phyloP scores from a whole-genome alignment of 2,113 vertebrate genomes.

The Peucedramus taeniatus region DNA sequence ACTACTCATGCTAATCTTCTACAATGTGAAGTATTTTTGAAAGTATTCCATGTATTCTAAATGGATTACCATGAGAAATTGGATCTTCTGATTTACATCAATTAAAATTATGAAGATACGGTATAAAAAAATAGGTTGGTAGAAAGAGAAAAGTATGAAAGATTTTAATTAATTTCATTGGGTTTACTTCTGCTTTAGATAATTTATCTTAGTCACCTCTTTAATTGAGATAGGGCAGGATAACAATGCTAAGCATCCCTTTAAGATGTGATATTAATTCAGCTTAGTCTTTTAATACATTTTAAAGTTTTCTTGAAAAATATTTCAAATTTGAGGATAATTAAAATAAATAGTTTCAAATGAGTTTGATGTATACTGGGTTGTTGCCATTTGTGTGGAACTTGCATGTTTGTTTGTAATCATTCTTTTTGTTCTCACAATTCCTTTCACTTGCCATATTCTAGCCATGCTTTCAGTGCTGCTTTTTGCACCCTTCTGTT shows the following conservation, averaged over 20 bases:
- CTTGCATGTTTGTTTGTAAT: not conserved
- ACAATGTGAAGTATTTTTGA: not conserved
- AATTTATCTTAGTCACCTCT: not conserved
- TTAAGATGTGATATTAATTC: not conserved
- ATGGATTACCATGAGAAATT: not conserved
- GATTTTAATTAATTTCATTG: not conserved
- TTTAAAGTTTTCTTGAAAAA: not conserved
- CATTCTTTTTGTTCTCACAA: not conserved
- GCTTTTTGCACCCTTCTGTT: not conserved
- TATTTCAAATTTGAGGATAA: not conserved
- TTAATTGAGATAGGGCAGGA: not conserved
- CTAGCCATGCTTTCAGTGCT: not conserved
- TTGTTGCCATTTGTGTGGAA: not conserved
- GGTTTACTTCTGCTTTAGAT: not conserved
- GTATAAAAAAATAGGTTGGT: not conserved
- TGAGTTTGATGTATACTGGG: not conserved
- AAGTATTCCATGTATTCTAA: not conserved
- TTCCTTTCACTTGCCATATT: not conserved
- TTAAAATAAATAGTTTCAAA: not conserved
- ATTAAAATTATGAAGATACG: not conserved
- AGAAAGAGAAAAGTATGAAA: not conserved
- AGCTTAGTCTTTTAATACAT: not conserved
- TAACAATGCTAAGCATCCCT: not conserved
- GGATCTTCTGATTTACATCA: not conserved
- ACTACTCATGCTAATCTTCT: not conserved